Percentiles rank a stretch among this genome's conserved stretches.
Evolutionary conservation across 64 coral and sea anemone species (phyloP).

Genomic region (Montipora foliosa): DNA sequence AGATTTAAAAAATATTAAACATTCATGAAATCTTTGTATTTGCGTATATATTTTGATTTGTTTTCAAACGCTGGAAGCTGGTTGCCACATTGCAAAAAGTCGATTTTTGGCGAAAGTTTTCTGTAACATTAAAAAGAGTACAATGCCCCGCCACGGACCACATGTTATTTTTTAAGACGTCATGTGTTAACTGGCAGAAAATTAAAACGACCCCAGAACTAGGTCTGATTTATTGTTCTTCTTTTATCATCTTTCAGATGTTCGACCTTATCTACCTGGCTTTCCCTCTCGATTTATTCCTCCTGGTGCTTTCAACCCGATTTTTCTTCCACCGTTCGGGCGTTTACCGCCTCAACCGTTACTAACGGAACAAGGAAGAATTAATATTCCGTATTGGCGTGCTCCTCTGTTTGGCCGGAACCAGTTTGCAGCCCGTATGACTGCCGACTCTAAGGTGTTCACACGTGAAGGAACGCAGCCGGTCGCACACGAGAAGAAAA

Average conservation of each 20-base stretch:
- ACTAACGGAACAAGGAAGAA: neutral
- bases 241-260: constrained; percentile 61
- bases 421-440: neutral
- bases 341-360: constrained; percentile 43
- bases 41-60: constrained; percentile 15
- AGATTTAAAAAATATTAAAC: constrained; percentile 25
- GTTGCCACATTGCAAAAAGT: neutral
- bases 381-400: constrained; percentile 71
- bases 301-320: constrained; percentile 63
- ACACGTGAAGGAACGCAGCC: neutral
- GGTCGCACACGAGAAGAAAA: constrained; percentile 29
- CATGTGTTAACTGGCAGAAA: neutral
- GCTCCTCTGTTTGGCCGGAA: neutral
- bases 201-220: constrained; percentile 33
- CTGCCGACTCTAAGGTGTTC: constrained; percentile 10
- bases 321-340: constrained; percentile 52
- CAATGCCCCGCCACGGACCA: no score
- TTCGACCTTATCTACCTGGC: constrained; percentile 42
- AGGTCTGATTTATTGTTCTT: constrained; percentile 65
- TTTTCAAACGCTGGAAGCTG: neutral
- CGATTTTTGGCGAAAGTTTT: neutral
- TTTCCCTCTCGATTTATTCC: constrained; percentile 46
- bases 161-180: neutral
- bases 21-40: constrained; percentile 41
- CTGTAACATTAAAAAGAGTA: neutral